These are phyloP conservation scores for Polietes domitor DNA, from an alignment of 2,888 invertebrate genomes.

Conservation along the genomic window DNA sequence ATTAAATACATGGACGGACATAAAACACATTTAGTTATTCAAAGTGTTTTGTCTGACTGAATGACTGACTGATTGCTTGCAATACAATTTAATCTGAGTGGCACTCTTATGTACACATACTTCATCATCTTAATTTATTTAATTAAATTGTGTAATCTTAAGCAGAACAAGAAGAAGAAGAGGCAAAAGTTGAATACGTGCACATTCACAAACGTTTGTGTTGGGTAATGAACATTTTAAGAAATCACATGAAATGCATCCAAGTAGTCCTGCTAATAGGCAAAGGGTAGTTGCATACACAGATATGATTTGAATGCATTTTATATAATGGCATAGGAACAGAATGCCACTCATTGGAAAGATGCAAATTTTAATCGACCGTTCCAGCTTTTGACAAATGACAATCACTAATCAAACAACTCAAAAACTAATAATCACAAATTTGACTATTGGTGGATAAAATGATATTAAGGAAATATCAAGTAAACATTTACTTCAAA, in stretches of 20 bases:
- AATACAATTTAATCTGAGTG: background rate
- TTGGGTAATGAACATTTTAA: background rate
- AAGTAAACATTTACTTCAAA: too few species aligned
- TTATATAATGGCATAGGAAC: background rate
- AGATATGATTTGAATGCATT: background rate
- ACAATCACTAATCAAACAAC: too few species aligned
- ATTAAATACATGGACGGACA: background rate
- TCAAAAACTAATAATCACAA: too few species aligned
- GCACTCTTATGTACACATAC: background rate
- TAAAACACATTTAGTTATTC: background rate
- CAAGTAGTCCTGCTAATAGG: background rate
- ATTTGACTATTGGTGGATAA: too few species aligned
- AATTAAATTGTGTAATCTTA: conserved; percentile 1
- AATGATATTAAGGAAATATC: too few species aligned
- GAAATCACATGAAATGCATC: background rate
- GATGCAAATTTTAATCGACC: too few species aligned
- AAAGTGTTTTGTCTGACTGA: background rate
- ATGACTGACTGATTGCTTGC: background rate
- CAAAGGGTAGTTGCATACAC: background rate
- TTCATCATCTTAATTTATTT: conserved; percentile 17
- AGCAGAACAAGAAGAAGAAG: background rate
- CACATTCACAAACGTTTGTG: background rate
- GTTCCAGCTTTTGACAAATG: too few species aligned
- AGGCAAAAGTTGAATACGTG: background rate
- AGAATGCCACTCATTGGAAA: too few species aligned